Evolutionary conservation across 2,888 invertebrate genomes (phyloP).

Genomic region (Apamea monoglypha): DNA sequence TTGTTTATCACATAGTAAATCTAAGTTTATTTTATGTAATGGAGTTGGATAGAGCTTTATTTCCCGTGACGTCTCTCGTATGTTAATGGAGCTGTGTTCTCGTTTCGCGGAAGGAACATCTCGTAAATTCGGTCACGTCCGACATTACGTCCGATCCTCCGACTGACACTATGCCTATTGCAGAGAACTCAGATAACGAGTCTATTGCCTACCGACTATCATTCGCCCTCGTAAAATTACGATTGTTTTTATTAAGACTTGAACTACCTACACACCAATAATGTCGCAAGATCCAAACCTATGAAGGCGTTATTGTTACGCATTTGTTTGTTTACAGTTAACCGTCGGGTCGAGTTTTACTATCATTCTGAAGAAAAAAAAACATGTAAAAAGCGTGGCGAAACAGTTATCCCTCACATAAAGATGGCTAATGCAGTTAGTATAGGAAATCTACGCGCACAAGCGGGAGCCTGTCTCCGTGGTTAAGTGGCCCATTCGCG

Average conservation of each 20-base stretch:
- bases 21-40: background rate
- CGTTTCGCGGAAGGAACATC: conserved; percentile 51
- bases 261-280: conserved; percentile 67
- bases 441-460: conserved; percentile 80
- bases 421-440: conserved; percentile 85
- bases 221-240: conserved; percentile 77
- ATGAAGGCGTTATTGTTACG: conserved; percentile 74
- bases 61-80: conserved; percentile 32
- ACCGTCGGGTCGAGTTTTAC: conserved; percentile 70
- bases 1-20: background rate
- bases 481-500: conserved; percentile 91
- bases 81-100: conserved; percentile 44
- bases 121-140: conserved; percentile 81
- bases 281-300: conserved; percentile 67
- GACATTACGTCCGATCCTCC: conserved; percentile 78
- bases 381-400: conserved; percentile 89
- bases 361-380: conserved; percentile 70
- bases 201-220: conserved; percentile 74
- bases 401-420: conserved; percentile 86
- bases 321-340: conserved; percentile 69
- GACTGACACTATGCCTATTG: conserved; percentile 73
- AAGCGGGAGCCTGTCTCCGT: conserved; percentile 84
- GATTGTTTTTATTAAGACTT: conserved; percentile 75
- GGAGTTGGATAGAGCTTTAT: background rate
- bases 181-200: conserved; percentile 75